phyloP scores from a whole-genome alignment of 2,888 invertebrate genomes.

The Torymus auratus region DNA sequence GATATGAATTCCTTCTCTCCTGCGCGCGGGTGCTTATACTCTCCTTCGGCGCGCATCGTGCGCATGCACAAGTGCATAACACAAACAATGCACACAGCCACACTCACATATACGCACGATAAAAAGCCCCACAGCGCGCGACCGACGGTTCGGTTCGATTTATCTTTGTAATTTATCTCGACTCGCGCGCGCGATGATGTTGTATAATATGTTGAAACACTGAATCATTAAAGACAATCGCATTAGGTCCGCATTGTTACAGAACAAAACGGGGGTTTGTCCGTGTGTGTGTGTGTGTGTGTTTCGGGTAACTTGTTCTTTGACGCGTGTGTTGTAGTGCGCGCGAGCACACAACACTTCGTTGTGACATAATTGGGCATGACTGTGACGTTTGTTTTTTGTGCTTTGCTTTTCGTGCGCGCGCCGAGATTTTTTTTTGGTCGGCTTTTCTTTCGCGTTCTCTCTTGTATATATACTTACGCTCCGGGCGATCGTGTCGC shows the following conservation, averaged over 20 bases:
- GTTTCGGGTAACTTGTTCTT: conserved; percentile 1
- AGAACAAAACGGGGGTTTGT: conserved; percentile 38
- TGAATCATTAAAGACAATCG: conserved; percentile 51
- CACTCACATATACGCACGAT: no score
- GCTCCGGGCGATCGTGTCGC: neutral
- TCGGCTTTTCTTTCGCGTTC: conserved; percentile 3
- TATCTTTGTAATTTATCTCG: conserved; percentile 51
- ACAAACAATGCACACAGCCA: no score
- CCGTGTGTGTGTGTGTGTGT: conserved; percentile 5
- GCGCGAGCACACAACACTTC: no score
- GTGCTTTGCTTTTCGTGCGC: conserved; percentile 2
- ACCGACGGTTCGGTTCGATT: conserved; percentile 19
- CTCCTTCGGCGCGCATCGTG: no score
- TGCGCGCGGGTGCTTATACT: no score
- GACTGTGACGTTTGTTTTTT: conserved; percentile 35
- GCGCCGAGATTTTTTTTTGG: neutral
- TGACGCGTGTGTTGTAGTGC: neutral
- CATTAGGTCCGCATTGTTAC: conserved; percentile 45
- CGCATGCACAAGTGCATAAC: no score
- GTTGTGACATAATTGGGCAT: conserved; percentile 34
- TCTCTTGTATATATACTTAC: neutral
- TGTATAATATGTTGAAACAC: conserved; percentile 47
- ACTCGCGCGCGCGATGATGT: conserved; percentile 26
- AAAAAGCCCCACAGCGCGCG: no score
- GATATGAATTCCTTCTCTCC: no score